A percentile compares a stretch with the other conserved stretches of the same genome.
Evolutionary conservation across 2,113 vertebrate species (phyloP).

Genomic region (Aramus guarauna): DNA sequence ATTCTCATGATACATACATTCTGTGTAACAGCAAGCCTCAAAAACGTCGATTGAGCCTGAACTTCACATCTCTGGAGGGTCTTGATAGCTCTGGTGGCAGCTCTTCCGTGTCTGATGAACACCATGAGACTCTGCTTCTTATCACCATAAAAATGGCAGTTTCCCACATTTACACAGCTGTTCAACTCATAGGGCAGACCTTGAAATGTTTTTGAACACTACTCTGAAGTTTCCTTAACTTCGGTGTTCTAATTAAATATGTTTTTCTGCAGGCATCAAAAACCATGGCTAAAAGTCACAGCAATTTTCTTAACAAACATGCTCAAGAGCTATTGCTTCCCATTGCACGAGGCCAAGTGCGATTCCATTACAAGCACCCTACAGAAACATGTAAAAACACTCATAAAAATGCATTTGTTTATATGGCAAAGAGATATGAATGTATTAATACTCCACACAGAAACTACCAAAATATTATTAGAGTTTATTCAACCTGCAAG

Average conservation of each 20-base stretch:
- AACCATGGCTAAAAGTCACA: slow-evolving; percentile 2
- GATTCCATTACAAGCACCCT: slow-evolving; percentile 47
- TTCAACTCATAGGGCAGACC: neutral
- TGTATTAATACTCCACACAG: slow-evolving; percentile 41
- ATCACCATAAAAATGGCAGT: neutral
- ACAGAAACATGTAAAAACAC: slow-evolving; percentile 37
- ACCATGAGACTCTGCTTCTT: neutral
- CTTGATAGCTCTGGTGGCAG: neutral
- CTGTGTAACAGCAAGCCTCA: neutral
- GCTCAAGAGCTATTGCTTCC: slow-evolving; percentile 58
- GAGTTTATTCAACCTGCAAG: slow-evolving; percentile 66
- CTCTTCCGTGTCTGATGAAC: neutral
- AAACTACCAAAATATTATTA: slow-evolving; percentile 61
- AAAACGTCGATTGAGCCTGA: neutral
- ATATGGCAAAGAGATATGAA: slow-evolving; percentile 39
- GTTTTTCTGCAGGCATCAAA: slow-evolving; percentile 28
- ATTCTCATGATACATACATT: neutral
- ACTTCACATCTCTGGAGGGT: neutral
- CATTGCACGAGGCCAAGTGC: neutral
- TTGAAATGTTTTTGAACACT: neutral
- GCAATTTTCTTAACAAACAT: slow-evolving; percentile 29
- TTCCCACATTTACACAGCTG: slow-evolving; percentile 33
- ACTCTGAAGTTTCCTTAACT: neutral
- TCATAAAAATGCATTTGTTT: slow-evolving; percentile 61
- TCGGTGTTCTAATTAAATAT: neutral